Evolutionary conservation across 2,113 vertebrate genomes (phyloP), one percentile per base, ranked within the genome.

Genomic region (Toxotes chatareus): DNA sequence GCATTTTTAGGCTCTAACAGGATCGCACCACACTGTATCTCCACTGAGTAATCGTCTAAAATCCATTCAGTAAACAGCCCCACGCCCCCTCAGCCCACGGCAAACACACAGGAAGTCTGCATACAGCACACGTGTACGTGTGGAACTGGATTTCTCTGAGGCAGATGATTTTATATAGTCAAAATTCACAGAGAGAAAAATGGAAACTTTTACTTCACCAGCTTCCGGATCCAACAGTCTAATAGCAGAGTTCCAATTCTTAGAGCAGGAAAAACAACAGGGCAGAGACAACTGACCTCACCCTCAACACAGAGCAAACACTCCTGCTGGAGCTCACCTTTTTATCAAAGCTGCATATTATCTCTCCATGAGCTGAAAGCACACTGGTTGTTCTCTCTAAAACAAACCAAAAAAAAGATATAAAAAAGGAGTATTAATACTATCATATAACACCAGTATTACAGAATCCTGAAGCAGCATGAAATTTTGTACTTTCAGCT

Each of bases 31-130:
- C 38, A 66, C 64, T 21, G 11, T 14, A 80, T 34, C 27, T 49
- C 53, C 12, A 12, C 57, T 82, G 76, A 87, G 64, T 78, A 83
- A 84, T 53, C 17, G 1, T 55, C 53, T 70, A 36, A 51, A 16
- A 69, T 61, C 34, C 60, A 62, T 46, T 71, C 36, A 61, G 16
- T 51, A 11, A 40, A 57, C 42, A 11, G 46, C 55, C 34, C 31
- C 12, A 14, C 31, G 0, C 36, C 53, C 13, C 16, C 14, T 62
- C 47, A 62, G 7, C 27, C 21, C 27, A 27, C 27, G 27, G 27
- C 27, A 27, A 34, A 68, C 46, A 61, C 51, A 59, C 44, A 84
- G 79, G 84, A 88, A 72, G 82, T 53, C 55, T 23, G 38, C 42
- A 34, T 40, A 55, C 31, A 57, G 23, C 19, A 5, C 44, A 21